phyloP scores from a whole-genome alignment of 1,140 invertebrate genomes.

The Scaptomyza graminum region DNA sequence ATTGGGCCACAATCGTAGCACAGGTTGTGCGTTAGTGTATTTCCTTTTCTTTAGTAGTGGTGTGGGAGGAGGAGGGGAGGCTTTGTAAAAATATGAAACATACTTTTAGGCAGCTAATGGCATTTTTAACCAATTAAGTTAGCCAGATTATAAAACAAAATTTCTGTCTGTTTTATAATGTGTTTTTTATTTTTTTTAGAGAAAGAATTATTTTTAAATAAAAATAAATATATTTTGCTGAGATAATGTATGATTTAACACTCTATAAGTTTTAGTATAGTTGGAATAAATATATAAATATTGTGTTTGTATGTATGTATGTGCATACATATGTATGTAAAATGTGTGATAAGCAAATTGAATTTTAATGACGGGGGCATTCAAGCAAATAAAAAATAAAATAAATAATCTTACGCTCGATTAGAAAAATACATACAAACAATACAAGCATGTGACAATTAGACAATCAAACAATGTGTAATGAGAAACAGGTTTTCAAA shows the following conservation, averaged over 20 bases:
- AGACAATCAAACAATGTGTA: constrained; percentile 13
- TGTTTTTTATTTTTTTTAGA: neutral
- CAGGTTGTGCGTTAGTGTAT: constrained; percentile 22
- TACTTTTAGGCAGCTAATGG: constrained; percentile 60
- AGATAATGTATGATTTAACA: too few species aligned
- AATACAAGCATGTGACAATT: constrained; percentile 20
- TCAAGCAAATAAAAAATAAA: constrained; percentile 22
- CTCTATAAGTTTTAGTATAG: too few species aligned
- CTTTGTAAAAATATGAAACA: constrained; percentile 28
- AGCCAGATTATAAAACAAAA: neutral
- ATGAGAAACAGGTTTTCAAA: neutral
- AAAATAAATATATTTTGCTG: too few species aligned
- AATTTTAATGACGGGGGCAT: constrained; percentile 43
- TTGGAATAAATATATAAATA: too few species aligned
- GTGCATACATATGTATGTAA: neutral
- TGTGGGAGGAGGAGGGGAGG: too few species aligned
- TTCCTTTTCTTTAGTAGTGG: neutral
- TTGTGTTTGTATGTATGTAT: neutral
- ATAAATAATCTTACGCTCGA: constrained; percentile 9
- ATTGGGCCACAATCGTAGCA: constrained; percentile 60
- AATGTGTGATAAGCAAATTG: constrained; percentile 49
- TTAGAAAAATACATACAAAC: constrained; percentile 14
- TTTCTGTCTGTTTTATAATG: neutral
- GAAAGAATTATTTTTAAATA: neutral
- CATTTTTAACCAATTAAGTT: neutral